Evolutionary conservation across 23 tunicate genomes (phyloP), one percentile per base, ranked within the genome.

Genomic region (Clavelina lepadiformis): DNA sequence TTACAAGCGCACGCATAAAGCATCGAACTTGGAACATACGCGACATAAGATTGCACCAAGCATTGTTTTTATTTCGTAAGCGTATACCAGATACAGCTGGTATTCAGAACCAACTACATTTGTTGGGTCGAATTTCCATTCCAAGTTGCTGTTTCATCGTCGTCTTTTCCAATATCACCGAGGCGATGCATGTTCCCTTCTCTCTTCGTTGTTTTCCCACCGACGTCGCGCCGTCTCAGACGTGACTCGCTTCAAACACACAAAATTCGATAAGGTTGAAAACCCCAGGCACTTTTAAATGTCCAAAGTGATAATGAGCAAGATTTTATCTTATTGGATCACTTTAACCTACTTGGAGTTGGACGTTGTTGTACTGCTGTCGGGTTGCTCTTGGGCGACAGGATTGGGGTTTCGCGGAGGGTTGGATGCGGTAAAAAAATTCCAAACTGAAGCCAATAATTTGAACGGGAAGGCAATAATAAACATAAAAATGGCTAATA

Each of bases 81-180:
- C n/a, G n/a, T n/a, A n/a, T n/a, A n/a, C n/a, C n/a, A n/a, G n/a
- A n/a, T n/a, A n/a, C n/a, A n/a, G n/a, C n/a, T n/a, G n/a, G n/a
- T n/a, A n/a, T n/a, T n/a, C n/a, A n/a, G n/a, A n/a, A n/a, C n/a
- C n/a, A 54, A 54, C 22, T 54, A 86, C 95, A 86, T 86, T 35
- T 86, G 95, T 38, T 86, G 95, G 28, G 95, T 86, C 2, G 95
- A 86, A 33, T 86, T 86, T 20, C 95, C 95, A 47, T 86, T 86
- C 85, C 85, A 86, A 20, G 95, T 86, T 0, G 95, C 95, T 1
- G 31, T 52, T 28, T 85, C 83, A 13, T 86, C 95, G 52, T 86
- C 95, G 55, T 76, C 68, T 5, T 54, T 26, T 33, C 31, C 51
- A 1, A 84, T 63, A 58, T 86, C 85, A 35, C 49, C 56, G 63